Base-by-base conservation (phyloP, 2,797 vertebrate genomes). In the Sebastes flavidus region DNA sequence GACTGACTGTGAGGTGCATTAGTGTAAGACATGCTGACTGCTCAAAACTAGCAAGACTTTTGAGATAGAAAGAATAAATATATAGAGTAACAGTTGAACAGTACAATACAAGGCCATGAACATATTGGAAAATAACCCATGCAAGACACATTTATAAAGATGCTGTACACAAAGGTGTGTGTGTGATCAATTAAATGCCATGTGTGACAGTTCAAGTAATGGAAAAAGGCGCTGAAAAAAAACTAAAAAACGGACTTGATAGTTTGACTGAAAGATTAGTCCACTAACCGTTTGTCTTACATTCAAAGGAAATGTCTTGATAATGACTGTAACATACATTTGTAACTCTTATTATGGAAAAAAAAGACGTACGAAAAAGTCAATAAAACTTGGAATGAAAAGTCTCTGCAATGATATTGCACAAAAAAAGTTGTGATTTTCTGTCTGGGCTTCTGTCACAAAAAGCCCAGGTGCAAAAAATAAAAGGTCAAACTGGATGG, bases 51-150 rank as follows among this genome's bases (percentile, higher is more conserved):
- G 84, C 88, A 88, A 90, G 83, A 86, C 71, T 54, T 61, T 77
- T 80, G 54, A 86, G 84, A 93, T 79, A 87, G 61, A 91, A 91
- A 90, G 86, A 85, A 92, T 87, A 91, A 84, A 82, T 90, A 87
- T 84, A 83, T 81, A 89, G 63, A 87, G 75, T 84, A 91, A 92
- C 83, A 89, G 65, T 87, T 88, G 65, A 93, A 92, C 83, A 89
- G 85, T 91, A 91, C 88, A 87, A 81, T 88, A 92, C 92, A 92
- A 94, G 90, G 93, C 87, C 88, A 85, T 92, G 91, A 77, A 92
- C 92, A 84, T 87, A 88, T 68, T 60, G 82, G 85, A 89, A 92
- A 90, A 81, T 42, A 87, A 90, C 55, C 67, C 90, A 94, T 93
- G 93, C 93, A 91, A 90, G 87, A 93, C 90, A 88, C 88, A 78